These are phyloP conservation scores for Tridacna crocea DNA, from an alignment of 2,888 invertebrate genomes.

Conservation along the genomic window DNA sequence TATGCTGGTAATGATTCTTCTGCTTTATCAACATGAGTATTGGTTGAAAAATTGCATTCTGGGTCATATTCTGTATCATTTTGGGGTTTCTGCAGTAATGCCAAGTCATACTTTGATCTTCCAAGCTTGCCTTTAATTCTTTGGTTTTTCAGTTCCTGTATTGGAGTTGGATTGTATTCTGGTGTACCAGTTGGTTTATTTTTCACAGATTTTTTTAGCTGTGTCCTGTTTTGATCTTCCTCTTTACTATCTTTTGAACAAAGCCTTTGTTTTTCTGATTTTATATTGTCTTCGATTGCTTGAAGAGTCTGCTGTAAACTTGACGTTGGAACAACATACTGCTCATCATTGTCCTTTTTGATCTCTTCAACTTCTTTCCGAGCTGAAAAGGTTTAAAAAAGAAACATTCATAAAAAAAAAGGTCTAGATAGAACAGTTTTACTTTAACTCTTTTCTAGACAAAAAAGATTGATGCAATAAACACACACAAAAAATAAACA, in stretches of 20 bases:
- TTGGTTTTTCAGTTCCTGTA: conserved; percentile 65
- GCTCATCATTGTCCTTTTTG: conserved; percentile 25
- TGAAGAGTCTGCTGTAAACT: conserved; percentile 54
- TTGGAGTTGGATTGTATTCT: conserved; percentile 77
- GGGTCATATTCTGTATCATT: conserved; percentile 78
- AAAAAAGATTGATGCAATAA: too few relatives aligned
- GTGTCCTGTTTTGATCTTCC: conserved; percentile 11
- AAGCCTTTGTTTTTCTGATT: conserved; percentile 53
- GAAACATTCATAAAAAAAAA: too few relatives aligned
- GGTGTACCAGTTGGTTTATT: conserved; percentile 64
- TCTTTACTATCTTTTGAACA: conserved; percentile 15
- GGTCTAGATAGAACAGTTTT: too few relatives aligned
- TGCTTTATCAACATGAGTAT: background rate
- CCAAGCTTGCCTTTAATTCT: conserved; percentile 33
- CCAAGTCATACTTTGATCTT: conserved; percentile 58
- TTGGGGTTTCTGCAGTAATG: conserved; percentile 46
- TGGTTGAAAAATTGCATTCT: conserved; percentile 63
- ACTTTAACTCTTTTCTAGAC: too few relatives aligned
- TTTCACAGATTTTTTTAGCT: conserved; percentile 20
- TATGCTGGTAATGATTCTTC: conserved; percentile 42
- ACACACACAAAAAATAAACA: too few relatives aligned
- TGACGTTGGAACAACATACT: conserved; percentile 43
- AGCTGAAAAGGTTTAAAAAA: conserved; percentile 31
- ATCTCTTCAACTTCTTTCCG: conserved; percentile 36
- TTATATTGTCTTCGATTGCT: conserved; percentile 57